phyloP scores from a whole-genome alignment of 2,113 vertebrate species.

The Alligator mississippiensis region DNA sequence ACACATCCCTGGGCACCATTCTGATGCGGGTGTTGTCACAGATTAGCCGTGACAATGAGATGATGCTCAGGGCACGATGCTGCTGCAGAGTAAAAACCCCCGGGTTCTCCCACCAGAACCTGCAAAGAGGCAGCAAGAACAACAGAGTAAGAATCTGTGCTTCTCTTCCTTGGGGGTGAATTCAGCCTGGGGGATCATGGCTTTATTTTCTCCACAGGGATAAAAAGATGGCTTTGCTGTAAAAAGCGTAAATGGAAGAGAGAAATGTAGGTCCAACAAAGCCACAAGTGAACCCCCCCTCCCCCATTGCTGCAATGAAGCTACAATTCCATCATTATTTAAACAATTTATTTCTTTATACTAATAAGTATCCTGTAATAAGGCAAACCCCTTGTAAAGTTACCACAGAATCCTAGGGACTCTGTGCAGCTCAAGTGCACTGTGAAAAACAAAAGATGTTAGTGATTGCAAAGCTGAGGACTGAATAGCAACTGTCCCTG shows the following conservation, averaged over 20 bases:
- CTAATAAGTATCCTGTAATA: too few species aligned
- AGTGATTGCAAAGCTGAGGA: too few species aligned
- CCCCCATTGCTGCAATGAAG: not conserved
- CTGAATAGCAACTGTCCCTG: too few species aligned
- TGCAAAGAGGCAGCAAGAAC: not conserved
- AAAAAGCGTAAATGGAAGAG: not conserved
- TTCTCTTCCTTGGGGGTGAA: not conserved
- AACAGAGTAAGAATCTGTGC: not conserved
- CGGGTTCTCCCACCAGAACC: slow-evolving; percentile 90
- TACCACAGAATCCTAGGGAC: too few species aligned
- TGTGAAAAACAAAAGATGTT: too few species aligned
- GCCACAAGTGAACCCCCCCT: not conserved
- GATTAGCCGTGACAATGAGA: slow-evolving; percentile 86
- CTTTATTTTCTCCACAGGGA: not conserved
- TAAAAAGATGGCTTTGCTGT: not conserved
- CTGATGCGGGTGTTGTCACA: slow-evolving; percentile 90
- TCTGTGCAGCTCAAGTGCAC: too few species aligned
- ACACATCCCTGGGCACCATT: slow-evolving; percentile 79
- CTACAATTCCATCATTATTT: not conserved
- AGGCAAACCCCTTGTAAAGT: too few species aligned
- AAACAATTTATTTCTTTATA: too few species aligned
- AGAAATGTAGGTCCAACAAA: too few species aligned
- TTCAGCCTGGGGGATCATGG: not conserved
- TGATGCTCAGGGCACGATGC: slow-evolving; percentile 64
- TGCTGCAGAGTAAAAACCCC: slow-evolving; percentile 85